These are phyloP conservation scores for Rhagoletis zephyria DNA, from an alignment of 1,140 invertebrate species.

Conservation along the genomic window DNA sequence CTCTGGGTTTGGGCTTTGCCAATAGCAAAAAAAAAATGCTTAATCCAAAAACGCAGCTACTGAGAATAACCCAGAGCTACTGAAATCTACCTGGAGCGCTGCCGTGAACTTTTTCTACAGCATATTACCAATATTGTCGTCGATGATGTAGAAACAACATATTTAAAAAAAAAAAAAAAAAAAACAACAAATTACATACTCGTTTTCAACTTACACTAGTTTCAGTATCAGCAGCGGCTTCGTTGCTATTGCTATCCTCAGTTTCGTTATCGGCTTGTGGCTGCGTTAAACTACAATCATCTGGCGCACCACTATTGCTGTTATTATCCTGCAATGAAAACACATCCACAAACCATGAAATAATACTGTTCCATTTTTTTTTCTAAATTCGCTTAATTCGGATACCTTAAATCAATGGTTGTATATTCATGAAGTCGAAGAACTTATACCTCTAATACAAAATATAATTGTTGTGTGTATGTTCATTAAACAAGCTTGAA, in stretches of 20 bases:
- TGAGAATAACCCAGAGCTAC: too few species aligned
- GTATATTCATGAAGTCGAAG: slow-evolving; percentile 13
- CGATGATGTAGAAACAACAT: background rate
- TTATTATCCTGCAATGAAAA: slow-evolving; percentile 56
- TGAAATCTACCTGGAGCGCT: too few species aligned
- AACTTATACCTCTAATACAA: background rate
- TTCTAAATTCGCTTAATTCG: slow-evolving; percentile 33
- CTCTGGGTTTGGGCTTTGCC: too few species aligned
- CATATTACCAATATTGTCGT: background rate
- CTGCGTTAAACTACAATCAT: slow-evolving; percentile 42
- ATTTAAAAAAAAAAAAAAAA: too few species aligned
- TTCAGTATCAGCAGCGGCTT: slow-evolving; percentile 33
- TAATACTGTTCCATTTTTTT: background rate
- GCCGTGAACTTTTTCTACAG: background rate
- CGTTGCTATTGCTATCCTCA: slow-evolving; percentile 53
- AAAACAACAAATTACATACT: background rate
- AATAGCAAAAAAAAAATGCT: too few species aligned
- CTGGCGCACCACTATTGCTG: slow-evolving; percentile 8
- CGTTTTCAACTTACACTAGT: slow-evolving; percentile 54
- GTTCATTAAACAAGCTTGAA: background rate
- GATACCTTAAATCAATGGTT: slow-evolving; percentile 47
- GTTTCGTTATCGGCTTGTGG: slow-evolving; percentile 60
- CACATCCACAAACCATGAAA: slow-evolving; percentile 17
- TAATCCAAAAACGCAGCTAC: too few species aligned
- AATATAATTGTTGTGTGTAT: background rate